Base-by-base conservation (phyloP, 2,888 invertebrate genomes). In the Diloba caeruleocephala region DNA sequence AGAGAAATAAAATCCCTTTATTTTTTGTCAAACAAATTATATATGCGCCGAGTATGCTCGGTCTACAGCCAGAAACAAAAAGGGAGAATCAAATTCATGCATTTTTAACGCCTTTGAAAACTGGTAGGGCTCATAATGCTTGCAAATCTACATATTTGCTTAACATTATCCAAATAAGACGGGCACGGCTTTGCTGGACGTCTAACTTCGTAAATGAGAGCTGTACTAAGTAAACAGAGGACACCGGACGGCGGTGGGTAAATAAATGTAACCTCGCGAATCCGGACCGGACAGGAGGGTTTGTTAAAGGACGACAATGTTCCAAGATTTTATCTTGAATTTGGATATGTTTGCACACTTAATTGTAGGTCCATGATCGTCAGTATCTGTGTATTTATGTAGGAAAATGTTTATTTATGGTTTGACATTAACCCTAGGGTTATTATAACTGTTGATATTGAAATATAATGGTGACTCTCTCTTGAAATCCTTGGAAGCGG, bases 171-270 rank as follows among this genome's bases (percentile, higher is more conserved):
- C 87, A 88, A 91, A 90, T 88, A 86, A 89, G 87, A 78, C 79
- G 74, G 82, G 70, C 64, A 72, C 72, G 80, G 84, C 78, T 79
- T 79, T 76, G 72, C 76, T 76, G 83, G 82, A 82, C 84, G 79
- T 83, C 80, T 86, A 88, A 88, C 88, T 89, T 87, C 76, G 82
- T 86, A 90, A 90, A 90, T 86, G 88, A 87, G 89, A 85, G 84
- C 76, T 78, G 84, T 82, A 79, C 85, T 86, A 75, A 81, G 84
- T 81, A 87, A 86, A 90, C 82, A 87, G 66, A 53, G 74, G 71
- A 74, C 67, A 72, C 64, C 72, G n/a, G n/a, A n/a, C n/a, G n/a
- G n/a, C 81, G 71, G 76, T 66, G 73, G 71, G 75, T 75, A 86
- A 85, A 87, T 79, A 85, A 67, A 63, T 54, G 67, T 60, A 70